Evolutionary conservation across 2,797 vertebrate genomes (phyloP).

Genomic region (Hozukius guyotensis): DNA sequence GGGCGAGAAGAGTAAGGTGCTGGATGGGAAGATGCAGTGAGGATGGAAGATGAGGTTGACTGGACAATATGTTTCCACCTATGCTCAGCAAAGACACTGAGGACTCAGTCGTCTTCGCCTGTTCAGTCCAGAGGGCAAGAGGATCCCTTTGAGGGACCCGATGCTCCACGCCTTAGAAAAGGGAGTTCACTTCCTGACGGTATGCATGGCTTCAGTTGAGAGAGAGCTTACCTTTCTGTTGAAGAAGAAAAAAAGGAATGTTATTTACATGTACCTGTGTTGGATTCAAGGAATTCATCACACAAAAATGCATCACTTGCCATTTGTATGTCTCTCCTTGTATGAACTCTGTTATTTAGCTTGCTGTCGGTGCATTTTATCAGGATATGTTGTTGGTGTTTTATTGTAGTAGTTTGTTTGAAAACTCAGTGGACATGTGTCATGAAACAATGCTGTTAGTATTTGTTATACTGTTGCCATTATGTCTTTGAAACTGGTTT

Average conservation of each 20-base stretch:
- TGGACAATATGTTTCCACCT: slow-evolving; percentile 6
- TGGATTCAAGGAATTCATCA: slow-evolving; percentile 44
- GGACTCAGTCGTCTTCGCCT: slow-evolving; percentile 22
- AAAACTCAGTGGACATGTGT: slow-evolving; percentile 37
- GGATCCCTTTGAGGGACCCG: slow-evolving; percentile 28
- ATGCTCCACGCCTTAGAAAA: slow-evolving; percentile 55
- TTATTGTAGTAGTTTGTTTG: slow-evolving; percentile 26
- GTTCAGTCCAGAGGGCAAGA: slow-evolving; percentile 40
- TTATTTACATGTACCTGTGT: slow-evolving; percentile 49
- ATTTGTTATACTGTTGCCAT: slow-evolving; percentile 44
- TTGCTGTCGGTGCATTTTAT: slow-evolving; percentile 42
- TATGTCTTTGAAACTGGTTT: slow-evolving; percentile 47
- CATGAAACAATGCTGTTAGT: slow-evolving; percentile 37
- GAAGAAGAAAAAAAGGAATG: slow-evolving; percentile 43
- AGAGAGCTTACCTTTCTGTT: slow-evolving; percentile 34
- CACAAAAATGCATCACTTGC: slow-evolving; percentile 14
- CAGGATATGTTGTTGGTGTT: slow-evolving; percentile 28
- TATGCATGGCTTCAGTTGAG: slow-evolving; percentile 58
- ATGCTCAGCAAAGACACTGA: slow-evolving; percentile 25
- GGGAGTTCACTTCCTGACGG: slow-evolving; percentile 29
- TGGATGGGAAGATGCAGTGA: slow-evolving; percentile 71
- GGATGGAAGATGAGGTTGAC: neutral
- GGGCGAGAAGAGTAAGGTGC: slow-evolving; percentile 44
- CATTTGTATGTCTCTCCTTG: slow-evolving; percentile 20
- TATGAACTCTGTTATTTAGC: slow-evolving; percentile 38